Evolutionary conservation across 2,113 vertebrate genomes (phyloP).

Genomic region (Lamprotornis superbus): DNA sequence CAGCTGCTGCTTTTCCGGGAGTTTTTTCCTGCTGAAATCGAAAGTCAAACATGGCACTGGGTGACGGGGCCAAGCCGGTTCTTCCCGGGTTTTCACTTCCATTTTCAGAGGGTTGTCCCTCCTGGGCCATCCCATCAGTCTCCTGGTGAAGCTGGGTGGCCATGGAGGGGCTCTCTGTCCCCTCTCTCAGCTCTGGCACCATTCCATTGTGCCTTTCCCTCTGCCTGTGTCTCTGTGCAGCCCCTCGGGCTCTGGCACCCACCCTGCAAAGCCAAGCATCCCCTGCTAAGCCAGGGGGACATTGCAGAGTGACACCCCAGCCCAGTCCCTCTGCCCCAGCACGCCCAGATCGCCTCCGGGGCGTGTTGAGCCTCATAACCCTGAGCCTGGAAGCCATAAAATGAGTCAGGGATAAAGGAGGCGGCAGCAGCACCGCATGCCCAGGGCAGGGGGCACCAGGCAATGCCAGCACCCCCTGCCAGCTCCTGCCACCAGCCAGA

Average conservation of each 20-base stretch:
- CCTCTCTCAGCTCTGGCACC: background rate
- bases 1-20: background rate
- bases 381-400: constrained; percentile 42
- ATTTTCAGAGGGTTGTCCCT: background rate
- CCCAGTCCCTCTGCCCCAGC: background rate
- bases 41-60: constrained; percentile 56
- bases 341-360: background rate
- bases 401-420: constrained; percentile 4
- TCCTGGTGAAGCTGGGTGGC: background rate
- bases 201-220: background rate
- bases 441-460: fast-evolving
- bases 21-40: constrained; percentile 27
- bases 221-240: background rate
- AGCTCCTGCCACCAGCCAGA: background rate
- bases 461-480: background rate
- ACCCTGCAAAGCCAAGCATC: background rate
- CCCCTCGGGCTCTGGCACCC: fast-evolving
- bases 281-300: background rate
- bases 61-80: background rate
- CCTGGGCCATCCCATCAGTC: fast-evolving
- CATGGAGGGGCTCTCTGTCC: background rate
- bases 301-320: background rate
- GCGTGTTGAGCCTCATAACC: constrained; percentile 2
- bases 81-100: constrained; percentile 12
- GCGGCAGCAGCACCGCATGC: background rate